Evolutionary conservation across 2,888 invertebrate species (phyloP).

Genomic region (Melanargia galathea): DNA sequence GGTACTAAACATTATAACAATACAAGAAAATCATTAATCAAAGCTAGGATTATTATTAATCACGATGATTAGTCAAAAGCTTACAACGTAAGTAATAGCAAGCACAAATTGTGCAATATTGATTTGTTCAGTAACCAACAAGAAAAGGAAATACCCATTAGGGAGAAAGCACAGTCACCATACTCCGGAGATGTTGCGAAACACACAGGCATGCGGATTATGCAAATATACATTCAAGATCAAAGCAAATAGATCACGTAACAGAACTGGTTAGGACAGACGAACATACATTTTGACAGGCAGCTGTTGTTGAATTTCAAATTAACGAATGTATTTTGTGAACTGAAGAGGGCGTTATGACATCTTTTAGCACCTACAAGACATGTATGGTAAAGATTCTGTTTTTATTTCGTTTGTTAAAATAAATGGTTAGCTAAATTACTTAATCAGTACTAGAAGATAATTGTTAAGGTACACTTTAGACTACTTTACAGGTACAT

Average conservation of each 20-base stretch:
- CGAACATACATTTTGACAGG: conserved; percentile 10
- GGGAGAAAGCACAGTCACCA: conserved; percentile 30
- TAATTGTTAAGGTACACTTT: no score
- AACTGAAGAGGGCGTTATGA: conserved; percentile 10
- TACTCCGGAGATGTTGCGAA: conserved; percentile 39
- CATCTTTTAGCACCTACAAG: background rate
- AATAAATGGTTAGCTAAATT: no score
- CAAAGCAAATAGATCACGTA: conserved; percentile 45
- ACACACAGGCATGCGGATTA: conserved; percentile 39
- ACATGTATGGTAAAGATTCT: no score
- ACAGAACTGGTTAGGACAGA: conserved; percentile 30
- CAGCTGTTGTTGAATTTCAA: conserved; percentile 6
- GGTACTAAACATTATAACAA: no score
- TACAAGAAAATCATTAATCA: no score
- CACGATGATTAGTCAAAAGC: conserved; percentile 2
- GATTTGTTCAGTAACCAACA: background rate
- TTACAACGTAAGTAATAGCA: background rate
- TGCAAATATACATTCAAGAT: conserved; percentile 49
- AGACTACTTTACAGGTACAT: no score
- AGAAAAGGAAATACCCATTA: conserved; percentile 32
- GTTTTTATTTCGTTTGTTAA: no score
- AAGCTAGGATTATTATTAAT: conserved; percentile 1
- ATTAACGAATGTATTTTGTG: conserved; percentile 4
- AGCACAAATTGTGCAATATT: conserved; percentile 7
- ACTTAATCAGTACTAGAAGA: no score